phyloP scores from a whole-genome alignment of 2,888 invertebrate species.

The Spodoptera exigua region DNA sequence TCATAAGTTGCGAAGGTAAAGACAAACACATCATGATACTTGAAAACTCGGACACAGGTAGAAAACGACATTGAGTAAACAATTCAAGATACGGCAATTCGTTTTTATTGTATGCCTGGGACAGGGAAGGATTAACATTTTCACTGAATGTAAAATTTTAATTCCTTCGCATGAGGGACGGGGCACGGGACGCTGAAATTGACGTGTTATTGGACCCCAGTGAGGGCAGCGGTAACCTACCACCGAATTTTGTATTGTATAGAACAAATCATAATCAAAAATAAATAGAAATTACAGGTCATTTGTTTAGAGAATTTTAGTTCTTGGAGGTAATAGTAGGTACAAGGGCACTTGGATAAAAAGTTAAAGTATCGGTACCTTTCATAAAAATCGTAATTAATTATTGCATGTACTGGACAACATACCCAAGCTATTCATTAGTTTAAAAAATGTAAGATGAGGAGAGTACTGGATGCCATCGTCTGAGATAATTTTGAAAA shows the following conservation, averaged over 20 bases:
- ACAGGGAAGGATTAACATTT: constrained; percentile 84
- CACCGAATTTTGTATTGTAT: constrained; percentile 47
- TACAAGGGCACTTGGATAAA: too few relatives aligned
- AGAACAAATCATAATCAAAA: constrained; percentile 63
- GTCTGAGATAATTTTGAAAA: too few relatives aligned
- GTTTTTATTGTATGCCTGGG: constrained; percentile 82
- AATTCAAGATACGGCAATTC: constrained; percentile 83
- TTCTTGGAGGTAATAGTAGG: too few relatives aligned
- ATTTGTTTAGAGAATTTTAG: constrained; percentile 4
- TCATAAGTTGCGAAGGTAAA: too few relatives aligned
- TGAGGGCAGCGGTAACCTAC: constrained; percentile 55
- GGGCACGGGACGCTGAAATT: constrained; percentile 78
- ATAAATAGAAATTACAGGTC: constrained; percentile 24
- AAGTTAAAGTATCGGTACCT: too few relatives aligned
- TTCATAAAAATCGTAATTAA: too few relatives aligned
- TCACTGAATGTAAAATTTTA: constrained; percentile 85
- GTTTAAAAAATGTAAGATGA: too few relatives aligned
- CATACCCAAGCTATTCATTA: too few relatives aligned
- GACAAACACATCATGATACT: constrained; percentile 33
- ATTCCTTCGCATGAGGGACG: constrained; percentile 80
- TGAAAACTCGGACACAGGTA: constrained; percentile 51
- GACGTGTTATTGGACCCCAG: constrained; percentile 83
- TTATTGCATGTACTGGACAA: too few relatives aligned
- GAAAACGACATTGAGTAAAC: constrained; percentile 66
- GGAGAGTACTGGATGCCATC: too few relatives aligned